These are phyloP conservation scores for Micromys minutus DNA, from an alignment of 2,113 vertebrate genomes.

Conservation along the genomic window DNA sequence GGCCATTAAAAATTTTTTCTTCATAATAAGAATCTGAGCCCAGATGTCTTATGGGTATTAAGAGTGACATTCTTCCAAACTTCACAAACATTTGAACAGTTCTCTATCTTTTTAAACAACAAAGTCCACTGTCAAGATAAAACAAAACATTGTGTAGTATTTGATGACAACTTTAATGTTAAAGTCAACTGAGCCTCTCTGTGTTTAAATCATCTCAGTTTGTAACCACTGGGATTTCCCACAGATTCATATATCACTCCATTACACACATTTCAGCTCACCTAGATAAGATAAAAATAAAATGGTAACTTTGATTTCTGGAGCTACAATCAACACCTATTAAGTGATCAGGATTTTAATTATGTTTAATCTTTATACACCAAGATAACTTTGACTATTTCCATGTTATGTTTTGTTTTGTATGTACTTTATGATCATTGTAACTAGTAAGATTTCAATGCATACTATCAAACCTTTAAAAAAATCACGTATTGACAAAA, in stretches of 20 bases:
- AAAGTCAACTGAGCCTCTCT: conserved; percentile 67
- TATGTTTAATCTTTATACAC: no score
- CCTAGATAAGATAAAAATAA: conserved; percentile 77
- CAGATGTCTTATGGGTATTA: neutral
- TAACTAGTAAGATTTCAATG: no score
- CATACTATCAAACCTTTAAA: no score
- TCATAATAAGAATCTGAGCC: conserved; percentile 3
- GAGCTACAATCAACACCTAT: conserved; percentile 84
- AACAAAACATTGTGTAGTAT: neutral
- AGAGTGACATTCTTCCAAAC: neutral
- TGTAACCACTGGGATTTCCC: conserved; percentile 74
- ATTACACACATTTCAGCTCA: conserved; percentile 77
- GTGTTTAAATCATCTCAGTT: conserved; percentile 78
- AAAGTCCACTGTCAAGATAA: neutral
- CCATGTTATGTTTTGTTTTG: no score
- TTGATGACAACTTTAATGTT: neutral
- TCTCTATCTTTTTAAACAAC: neutral
- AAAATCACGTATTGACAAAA: no score
- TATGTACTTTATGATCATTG: no score
- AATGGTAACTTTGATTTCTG: conserved; percentile 80
- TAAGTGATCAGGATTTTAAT: no score
- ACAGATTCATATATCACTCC: conserved; percentile 79
- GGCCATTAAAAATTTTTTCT: neutral
- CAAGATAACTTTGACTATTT: no score
- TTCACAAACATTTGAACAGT: conserved; percentile 20